phyloP scores from a whole-genome alignment of 2,888 invertebrate species.

The Galerucella pusilla region DNA sequence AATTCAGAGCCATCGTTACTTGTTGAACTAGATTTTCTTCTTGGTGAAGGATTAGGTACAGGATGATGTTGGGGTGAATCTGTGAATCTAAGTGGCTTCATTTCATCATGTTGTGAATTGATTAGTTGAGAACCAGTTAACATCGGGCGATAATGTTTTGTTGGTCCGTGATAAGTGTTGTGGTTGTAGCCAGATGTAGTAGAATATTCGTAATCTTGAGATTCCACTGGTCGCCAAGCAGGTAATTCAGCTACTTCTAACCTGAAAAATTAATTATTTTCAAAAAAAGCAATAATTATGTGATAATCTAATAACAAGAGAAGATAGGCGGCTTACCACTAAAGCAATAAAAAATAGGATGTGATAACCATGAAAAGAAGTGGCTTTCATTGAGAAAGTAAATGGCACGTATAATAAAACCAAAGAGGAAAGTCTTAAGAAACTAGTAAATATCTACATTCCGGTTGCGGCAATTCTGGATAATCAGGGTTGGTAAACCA shows the following conservation, averaged over 20 bases:
- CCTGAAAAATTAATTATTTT: conserved; percentile 46
- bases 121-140: conserved; percentile 69
- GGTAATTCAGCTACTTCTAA: conserved; percentile 60
- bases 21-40: conserved; percentile 78
- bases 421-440: too few species aligned
- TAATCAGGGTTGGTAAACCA: too few species aligned
- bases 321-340: too few species aligned
- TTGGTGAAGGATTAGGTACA: conserved; percentile 69
- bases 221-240: conserved; percentile 61
- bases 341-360: too few species aligned
- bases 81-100: conserved; percentile 77
- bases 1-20: conserved; percentile 77
- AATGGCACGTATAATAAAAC: too few species aligned
- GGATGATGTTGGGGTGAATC: conserved; percentile 79
- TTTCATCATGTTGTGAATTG: conserved; percentile 68
- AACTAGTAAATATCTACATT: too few species aligned
- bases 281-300: not conserved
- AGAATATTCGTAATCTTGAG: conserved; percentile 70
- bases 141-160: conserved; percentile 77
- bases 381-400: too few species aligned
- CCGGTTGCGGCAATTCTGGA: too few species aligned
- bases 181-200: conserved; percentile 74
- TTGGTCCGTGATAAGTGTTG: conserved; percentile 92
- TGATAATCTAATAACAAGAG: too few species aligned
- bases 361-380: too few species aligned